These are phyloP conservation scores for Triplophysa bombifrons DNA, from an alignment of 2,797 vertebrate genomes.

Conservation along the genomic window DNA sequence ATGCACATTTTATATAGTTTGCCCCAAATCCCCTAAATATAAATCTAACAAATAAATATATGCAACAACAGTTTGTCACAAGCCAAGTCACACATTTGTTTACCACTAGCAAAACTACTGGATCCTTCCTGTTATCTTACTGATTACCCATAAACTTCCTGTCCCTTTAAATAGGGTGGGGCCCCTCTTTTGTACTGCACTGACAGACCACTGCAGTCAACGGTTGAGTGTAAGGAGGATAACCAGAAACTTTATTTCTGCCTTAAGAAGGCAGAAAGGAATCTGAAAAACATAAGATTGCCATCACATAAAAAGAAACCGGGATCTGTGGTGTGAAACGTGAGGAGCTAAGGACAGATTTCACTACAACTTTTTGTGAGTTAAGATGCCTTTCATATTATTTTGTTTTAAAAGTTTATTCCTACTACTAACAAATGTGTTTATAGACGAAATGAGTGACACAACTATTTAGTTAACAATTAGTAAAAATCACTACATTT, in stretches of 20 bases:
- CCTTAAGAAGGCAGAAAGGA: conserved; percentile 58
- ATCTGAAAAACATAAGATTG: conserved; percentile 13
- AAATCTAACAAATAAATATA: not conserved
- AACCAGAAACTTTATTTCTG: conserved; percentile 47
- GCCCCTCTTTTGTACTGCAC: conserved; percentile 38
- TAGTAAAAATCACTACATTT: not conserved
- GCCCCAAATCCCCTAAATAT: not conserved
- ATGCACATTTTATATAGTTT: not conserved
- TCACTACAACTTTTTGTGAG: not conserved
- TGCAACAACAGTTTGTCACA: not conserved
- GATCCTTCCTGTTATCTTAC: not conserved
- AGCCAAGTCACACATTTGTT: not conserved
- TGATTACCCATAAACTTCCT: not conserved
- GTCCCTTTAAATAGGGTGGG: conserved; percentile 59
- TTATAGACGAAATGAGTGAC: not conserved
- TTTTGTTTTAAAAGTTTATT: not conserved
- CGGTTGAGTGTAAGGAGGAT: conserved; percentile 57
- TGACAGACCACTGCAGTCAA: conserved; percentile 16
- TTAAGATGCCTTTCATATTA: conserved; percentile 14
- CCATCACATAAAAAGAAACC: conserved; percentile 2
- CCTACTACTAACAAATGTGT: not conserved
- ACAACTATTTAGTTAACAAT: not conserved
- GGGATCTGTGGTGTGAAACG: not conserved
- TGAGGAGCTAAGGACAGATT: not conserved
- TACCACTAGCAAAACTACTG: not conserved